phyloP scores from a whole-genome alignment of 1,140 invertebrate species.

The Heliconius eleuchia region DNA sequence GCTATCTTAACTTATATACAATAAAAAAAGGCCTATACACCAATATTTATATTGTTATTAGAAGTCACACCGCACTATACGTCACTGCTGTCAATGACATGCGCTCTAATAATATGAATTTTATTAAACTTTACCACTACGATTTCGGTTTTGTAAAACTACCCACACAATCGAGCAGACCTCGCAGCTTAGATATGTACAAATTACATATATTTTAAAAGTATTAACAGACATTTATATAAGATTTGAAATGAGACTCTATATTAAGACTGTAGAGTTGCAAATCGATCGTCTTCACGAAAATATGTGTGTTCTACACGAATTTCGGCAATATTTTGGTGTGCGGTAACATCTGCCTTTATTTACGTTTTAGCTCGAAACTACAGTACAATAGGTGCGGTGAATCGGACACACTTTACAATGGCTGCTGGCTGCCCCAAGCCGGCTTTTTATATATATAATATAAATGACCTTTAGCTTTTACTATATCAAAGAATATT shows the following conservation, averaged over 20 bases:
- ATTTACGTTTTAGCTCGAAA: slow-evolving; percentile 78
- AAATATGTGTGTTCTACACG: slow-evolving; percentile 29
- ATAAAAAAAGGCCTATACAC: neutral
- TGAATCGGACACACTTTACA: slow-evolving; percentile 66
- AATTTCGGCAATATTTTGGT: slow-evolving; percentile 60
- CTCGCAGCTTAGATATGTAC: slow-evolving; percentile 50
- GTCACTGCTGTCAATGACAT: slow-evolving; percentile 66
- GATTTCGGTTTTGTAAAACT: slow-evolving; percentile 78
- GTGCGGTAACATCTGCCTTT: slow-evolving; percentile 78
- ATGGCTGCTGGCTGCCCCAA: slow-evolving; percentile 44
- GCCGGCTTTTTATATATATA: slow-evolving; percentile 55
- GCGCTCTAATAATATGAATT: slow-evolving; percentile 69
- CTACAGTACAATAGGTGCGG: slow-evolving; percentile 71
- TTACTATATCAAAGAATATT: slow-evolving; percentile 23
- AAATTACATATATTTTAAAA: slow-evolving; percentile 30
- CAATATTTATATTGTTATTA: neutral
- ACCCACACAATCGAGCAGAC: slow-evolving; percentile 65
- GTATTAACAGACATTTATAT: slow-evolving; percentile 16
- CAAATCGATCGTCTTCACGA: slow-evolving; percentile 28
- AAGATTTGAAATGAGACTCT: slow-evolving; percentile 25
- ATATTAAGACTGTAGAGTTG: slow-evolving; percentile 26
- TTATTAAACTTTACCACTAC: slow-evolving; percentile 70
- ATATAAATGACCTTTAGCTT: slow-evolving; percentile 63
- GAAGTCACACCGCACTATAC: slow-evolving; percentile 8
- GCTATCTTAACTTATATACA: neutral